Percentiles rank a stretch among this genome's conserved stretches.
Evolutionary conservation across 1,140 invertebrate species (phyloP).

Genomic region (Drosophila kanapiae): DNA sequence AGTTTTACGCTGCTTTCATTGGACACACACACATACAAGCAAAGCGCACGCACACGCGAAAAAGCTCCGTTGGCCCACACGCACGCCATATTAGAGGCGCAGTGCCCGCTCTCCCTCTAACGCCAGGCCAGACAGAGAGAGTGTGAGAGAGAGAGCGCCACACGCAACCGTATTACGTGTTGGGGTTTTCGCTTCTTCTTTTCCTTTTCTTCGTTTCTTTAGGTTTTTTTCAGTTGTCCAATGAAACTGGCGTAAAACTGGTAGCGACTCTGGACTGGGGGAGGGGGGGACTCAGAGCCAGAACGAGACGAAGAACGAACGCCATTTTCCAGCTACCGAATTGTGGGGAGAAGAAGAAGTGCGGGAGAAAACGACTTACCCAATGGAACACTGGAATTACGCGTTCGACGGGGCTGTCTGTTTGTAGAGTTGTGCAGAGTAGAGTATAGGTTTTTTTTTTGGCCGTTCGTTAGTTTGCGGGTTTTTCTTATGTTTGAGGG

Average conservation of each 20-base stretch:
- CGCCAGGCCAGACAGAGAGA: slow-evolving; percentile 9
- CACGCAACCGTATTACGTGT: slow-evolving; percentile 52
- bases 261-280: slow-evolving; percentile 62
- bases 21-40: slow-evolving; percentile 26
- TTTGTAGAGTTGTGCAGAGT: not conserved
- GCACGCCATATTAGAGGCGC: slow-evolving; percentile 50
- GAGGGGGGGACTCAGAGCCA: not conserved
- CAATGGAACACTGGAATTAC: slow-evolving; percentile 64
- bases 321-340: slow-evolving; percentile 50
- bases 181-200: slow-evolving; percentile 26
- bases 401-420: slow-evolving; percentile 14
- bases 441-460: not conserved
- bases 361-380: slow-evolving; percentile 49
- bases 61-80: slow-evolving; percentile 61
- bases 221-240: slow-evolving; percentile 57
- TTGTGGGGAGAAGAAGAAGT: slow-evolving; percentile 32
- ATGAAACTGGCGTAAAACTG: slow-evolving; percentile 84
- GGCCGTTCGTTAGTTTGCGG: slow-evolving; percentile 8
- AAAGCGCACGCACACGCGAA: slow-evolving; percentile 33
- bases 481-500: slow-evolving; percentile 16
- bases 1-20: slow-evolving; percentile 21
- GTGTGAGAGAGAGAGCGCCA: slow-evolving; percentile 24
- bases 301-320: slow-evolving; percentile 26
- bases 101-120: slow-evolving; percentile 37
- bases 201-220: slow-evolving; percentile 22